Base-by-base conservation (phyloP, 2,797 vertebrate species). In the Anas capensis region DNA sequence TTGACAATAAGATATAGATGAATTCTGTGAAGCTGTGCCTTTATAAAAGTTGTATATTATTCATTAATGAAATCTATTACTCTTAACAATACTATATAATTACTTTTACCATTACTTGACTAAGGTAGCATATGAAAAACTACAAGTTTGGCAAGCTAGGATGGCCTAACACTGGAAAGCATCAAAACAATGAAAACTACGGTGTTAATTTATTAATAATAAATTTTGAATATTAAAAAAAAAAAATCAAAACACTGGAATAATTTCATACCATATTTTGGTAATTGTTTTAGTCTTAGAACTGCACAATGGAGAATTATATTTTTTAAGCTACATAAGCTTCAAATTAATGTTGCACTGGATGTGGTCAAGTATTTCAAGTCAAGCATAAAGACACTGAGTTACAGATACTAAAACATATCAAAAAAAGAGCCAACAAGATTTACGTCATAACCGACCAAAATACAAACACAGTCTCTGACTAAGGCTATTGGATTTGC, bases 21-120 rank as follows among this genome's bases (percentile, higher is more conserved):
- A 99, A 97, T 99, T 99, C 92, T 99, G 99, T 76, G 99, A 99
- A 88, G 98, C 95, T 15, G 97, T 96, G 88, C 99, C 99, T 99
- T 95, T 48, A 49, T 6, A 93, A n/a, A 90, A 91, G 42, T 23
- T 23, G 94, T 3, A 29, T 13, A 40, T 27, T 38, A 70, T 14
- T 19, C 6, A 13, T 95, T 56, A 82, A 14, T n/a, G 10, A 12
- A 73, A 86, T 24, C 17, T 34, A 33, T 38, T 68, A 61, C 27
- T 77, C 33, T 90, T 36, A 83, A 73, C 70, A 40, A 60, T 18
- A 49, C 48, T 49, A 24, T 49, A 49, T 49, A 49, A 49, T 49
- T 24, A 49, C 48, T 49, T 49, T 49, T 49, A 49, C 23, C 12
- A 49, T 49, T 49, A 49, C 48, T 49, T 49, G 48, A 49, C 48